Percentiles rank a stretch among this genome's conserved stretches.
These are phyloP conservation scores for Tetrapedia diversipes DNA, from an alignment of 2,888 invertebrate species.

Conservation along the genomic window DNA sequence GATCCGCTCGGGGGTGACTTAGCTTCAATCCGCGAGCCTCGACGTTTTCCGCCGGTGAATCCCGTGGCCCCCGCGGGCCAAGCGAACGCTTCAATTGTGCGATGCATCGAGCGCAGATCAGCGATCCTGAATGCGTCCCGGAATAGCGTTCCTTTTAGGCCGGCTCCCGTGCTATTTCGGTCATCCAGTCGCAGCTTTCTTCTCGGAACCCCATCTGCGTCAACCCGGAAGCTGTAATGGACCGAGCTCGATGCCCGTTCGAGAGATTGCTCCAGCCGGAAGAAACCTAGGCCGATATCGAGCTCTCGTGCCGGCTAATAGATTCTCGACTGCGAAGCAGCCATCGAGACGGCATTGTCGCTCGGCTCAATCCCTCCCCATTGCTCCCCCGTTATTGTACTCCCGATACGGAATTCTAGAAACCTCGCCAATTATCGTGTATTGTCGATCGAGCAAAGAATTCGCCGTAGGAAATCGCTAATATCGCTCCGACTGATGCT, in stretches of 20 bases:
- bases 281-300: conserved; percentile 5
- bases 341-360: conserved; percentile 47
- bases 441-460: conserved; percentile 8
- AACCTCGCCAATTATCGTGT: conserved; percentile 38
- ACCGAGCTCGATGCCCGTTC: not conserved
- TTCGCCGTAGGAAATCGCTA: conserved; percentile 17
- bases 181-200: conserved; percentile 2
- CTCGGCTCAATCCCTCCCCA: conserved; percentile 36
- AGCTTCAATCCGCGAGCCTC: not conserved
- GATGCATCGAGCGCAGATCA: not conserved
- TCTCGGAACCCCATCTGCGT: not conserved
- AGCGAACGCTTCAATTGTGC: conserved; percentile 7
- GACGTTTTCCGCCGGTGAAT: not conserved
- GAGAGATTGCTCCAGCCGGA: not conserved
- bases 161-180: conserved; percentile 23
- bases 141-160: conserved; percentile 4
- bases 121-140: conserved; percentile 12
- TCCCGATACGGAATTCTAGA: conserved; percentile 44
- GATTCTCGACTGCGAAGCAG: conserved; percentile 32
- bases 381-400: conserved; percentile 19
- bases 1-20: not conserved
- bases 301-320: conserved; percentile 30
- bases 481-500: conserved; percentile 25
- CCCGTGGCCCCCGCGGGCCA: not conserved
- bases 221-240: conserved; percentile 6